A percentile compares a stretch with the other conserved stretches of the same genome.
These are phyloP conservation scores for Upupa epops DNA, from an alignment of 2,113 vertebrate species.

Conservation along the genomic window DNA sequence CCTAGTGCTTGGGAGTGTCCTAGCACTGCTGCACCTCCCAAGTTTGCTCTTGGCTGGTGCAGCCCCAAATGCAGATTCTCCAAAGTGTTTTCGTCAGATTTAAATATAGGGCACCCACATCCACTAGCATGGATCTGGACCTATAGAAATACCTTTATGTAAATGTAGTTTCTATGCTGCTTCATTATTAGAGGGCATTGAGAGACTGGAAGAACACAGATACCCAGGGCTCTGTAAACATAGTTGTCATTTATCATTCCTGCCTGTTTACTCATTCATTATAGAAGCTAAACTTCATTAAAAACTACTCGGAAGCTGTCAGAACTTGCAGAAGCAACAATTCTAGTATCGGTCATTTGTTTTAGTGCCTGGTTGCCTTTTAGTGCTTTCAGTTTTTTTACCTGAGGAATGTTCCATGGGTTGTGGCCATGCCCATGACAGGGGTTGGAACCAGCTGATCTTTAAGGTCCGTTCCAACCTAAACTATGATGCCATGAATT, in stretches of 20 bases:
- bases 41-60: accelerated
- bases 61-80: accelerated
- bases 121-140: accelerated
- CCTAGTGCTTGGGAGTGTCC: accelerated
- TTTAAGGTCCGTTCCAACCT: too few relatives aligned
- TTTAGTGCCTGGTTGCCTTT: not conserved
- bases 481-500: not conserved
- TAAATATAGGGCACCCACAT: accelerated
- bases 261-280: not conserved
- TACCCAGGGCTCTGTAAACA: not conserved
- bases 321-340: not conserved
- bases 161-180: too few relatives aligned
- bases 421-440: too few relatives aligned
- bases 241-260: not conserved
- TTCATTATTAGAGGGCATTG: accelerated
- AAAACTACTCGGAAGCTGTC: not conserved
- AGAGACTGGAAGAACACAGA: not conserved
- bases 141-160: accelerated
- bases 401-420: too few relatives aligned
- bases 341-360: not conserved
- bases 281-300: not conserved
- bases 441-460: too few relatives aligned
- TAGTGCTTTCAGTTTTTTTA: not conserved
- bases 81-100: accelerated
- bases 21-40: accelerated